phyloP scores from a whole-genome alignment of 2,113 vertebrate genomes.

The Uria aalge region DNA sequence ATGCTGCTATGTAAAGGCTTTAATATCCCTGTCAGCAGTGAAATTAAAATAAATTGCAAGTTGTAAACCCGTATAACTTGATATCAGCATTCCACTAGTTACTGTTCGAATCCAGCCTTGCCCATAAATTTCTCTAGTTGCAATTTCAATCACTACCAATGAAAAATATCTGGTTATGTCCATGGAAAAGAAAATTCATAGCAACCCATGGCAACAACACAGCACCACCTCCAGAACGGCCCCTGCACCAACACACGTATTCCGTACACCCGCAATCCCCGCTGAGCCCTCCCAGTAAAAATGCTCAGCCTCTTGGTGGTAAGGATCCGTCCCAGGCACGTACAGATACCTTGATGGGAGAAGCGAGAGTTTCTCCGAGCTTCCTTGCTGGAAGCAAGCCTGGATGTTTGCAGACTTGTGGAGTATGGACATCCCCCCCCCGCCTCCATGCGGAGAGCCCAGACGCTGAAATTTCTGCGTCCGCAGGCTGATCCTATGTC shows the following conservation, averaged over 20 bases:
- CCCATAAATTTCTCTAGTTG: not conserved
- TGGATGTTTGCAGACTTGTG: not conserved
- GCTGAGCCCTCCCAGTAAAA: not conserved
- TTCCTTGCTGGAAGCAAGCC: not conserved
- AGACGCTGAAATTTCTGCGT: not conserved
- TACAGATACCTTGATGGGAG: not conserved
- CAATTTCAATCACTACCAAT: not conserved
- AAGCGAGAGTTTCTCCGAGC: not conserved
- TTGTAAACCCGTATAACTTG: not conserved
- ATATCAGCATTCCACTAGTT: not conserved
- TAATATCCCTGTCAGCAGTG: not conserved
- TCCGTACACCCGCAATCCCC: rapidly evolving
- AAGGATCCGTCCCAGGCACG: not conserved
- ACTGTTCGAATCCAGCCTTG: not conserved
- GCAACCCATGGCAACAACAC: not conserved
- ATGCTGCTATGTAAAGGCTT: not conserved
- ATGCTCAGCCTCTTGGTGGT: not conserved
- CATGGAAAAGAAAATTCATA: not conserved
- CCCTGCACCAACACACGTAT: not conserved
- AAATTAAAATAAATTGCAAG: not conserved
- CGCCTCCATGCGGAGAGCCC: not conserved
- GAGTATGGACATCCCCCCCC: not conserved
- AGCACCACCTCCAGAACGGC: not conserved
- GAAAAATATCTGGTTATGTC: not conserved
- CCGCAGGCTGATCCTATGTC: not conserved